These are phyloP conservation scores for Meloidogyne hapla DNA, from an alignment of 1,140 invertebrate species.

Conservation along the genomic window DNA sequence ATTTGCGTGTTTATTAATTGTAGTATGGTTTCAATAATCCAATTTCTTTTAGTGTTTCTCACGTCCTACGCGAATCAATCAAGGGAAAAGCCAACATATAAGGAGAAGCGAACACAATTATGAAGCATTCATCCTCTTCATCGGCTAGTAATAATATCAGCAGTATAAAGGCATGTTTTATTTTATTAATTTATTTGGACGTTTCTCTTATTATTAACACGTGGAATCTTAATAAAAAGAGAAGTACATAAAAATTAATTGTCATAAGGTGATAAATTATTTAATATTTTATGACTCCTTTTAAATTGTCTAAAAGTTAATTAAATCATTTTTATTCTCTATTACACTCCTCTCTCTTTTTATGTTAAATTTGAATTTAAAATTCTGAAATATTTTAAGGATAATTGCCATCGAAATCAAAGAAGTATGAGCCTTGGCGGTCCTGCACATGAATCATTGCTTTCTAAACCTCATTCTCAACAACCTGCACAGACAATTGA, in stretches of 20 bases:
- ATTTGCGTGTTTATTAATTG: neutral
- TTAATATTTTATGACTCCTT: too few species aligned
- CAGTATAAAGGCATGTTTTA: slow-evolving; percentile 3
- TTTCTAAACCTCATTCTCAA: slow-evolving; percentile 42
- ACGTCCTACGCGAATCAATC: neutral
- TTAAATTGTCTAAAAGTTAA: neutral
- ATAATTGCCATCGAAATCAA: slow-evolving; percentile 53
- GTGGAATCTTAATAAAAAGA: neutral
- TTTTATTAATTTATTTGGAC: neutral
- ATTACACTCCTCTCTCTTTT: neutral
- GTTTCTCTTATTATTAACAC: neutral
- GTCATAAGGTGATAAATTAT: too few species aligned
- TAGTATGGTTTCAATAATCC: neutral
- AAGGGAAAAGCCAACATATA: neutral
- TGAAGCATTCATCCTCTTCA: slow-evolving; percentile 14
- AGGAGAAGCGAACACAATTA: neutral
- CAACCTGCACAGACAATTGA: slow-evolving; percentile 58
- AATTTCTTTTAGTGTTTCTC: neutral
- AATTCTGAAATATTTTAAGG: slow-evolving; percentile 32
- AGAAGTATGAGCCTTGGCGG: slow-evolving; percentile 62
- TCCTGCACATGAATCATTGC: slow-evolving; percentile 59
- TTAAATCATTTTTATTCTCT: slow-evolving; percentile 1
- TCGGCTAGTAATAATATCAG: slow-evolving; percentile 1
- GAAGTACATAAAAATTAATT: neutral
- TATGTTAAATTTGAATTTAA: neutral